These are phyloP conservation scores for Anthoscopus minutus DNA, from an alignment of 2,113 vertebrate genomes.

Conservation along the genomic window DNA sequence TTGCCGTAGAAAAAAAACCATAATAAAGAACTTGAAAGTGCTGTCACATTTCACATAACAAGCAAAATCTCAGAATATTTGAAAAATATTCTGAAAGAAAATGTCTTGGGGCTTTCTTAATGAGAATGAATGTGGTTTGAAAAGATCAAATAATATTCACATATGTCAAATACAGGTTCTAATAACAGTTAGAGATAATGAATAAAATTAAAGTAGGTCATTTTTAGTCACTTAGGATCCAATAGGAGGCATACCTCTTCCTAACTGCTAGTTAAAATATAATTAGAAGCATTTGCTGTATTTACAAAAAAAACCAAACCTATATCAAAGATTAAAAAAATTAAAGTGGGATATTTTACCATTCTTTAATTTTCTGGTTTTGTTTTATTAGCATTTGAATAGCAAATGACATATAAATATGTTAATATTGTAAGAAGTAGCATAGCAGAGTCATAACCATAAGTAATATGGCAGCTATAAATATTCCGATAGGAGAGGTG, in stretches of 20 bases:
- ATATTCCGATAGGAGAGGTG: neutral
- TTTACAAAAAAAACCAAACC: slow-evolving; percentile 59
- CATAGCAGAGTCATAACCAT: neutral
- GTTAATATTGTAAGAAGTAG: slow-evolving; percentile 15
- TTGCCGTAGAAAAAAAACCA: slow-evolving; percentile 69
- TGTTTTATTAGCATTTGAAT: slow-evolving; percentile 48
- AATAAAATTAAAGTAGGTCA: slow-evolving; percentile 81
- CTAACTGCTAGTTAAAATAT: slow-evolving; percentile 68
- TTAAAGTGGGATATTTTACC: slow-evolving; percentile 23
- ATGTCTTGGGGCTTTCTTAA: slow-evolving; percentile 78
- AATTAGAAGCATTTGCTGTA: slow-evolving; percentile 68
- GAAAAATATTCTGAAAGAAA: slow-evolving; percentile 78
- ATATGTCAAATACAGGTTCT: slow-evolving; percentile 78
- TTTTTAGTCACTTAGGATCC: slow-evolving; percentile 75
- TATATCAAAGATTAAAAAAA: slow-evolving; percentile 49
- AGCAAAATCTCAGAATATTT: slow-evolving; percentile 80
- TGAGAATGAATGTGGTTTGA: slow-evolving; percentile 79
- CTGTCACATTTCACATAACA: slow-evolving; percentile 80
- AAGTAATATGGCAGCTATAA: neutral
- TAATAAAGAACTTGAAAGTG: slow-evolving; percentile 85
- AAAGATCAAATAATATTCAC: slow-evolving; percentile 82
- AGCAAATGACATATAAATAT: slow-evolving; percentile 52
- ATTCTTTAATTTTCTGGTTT: slow-evolving; percentile 49
- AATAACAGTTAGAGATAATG: slow-evolving; percentile 77
- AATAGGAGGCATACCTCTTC: slow-evolving; percentile 57